These are phyloP conservation scores for Heterochromis multidens DNA, from an alignment of 2,113 vertebrate species.

Conservation along the genomic window DNA sequence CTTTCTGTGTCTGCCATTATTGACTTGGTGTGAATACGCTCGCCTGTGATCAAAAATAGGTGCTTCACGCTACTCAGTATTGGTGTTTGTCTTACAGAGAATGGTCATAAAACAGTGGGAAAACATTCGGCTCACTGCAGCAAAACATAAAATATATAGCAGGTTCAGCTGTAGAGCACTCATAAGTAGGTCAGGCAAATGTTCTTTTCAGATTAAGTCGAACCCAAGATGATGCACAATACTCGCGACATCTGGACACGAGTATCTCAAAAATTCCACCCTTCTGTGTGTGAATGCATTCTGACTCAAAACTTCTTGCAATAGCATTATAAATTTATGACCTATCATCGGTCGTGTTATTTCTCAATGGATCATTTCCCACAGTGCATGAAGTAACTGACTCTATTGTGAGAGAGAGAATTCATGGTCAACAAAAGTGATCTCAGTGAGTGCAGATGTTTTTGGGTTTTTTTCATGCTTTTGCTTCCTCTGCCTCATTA, in stretches of 20 bases:
- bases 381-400: slow-evolving; percentile 6
- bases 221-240: slow-evolving; percentile 45
- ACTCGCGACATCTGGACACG: slow-evolving; percentile 56
- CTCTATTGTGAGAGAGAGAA: background rate
- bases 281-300: slow-evolving; percentile 14
- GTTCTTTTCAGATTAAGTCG: slow-evolving; percentile 45
- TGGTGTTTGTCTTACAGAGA: slow-evolving; percentile 7
- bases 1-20: slow-evolving; percentile 16
- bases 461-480: background rate
- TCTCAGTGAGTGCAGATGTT: background rate
- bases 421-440: background rate
- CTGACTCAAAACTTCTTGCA: slow-evolving; percentile 24
- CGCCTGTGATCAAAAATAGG: background rate
- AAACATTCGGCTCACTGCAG: background rate
- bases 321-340: slow-evolving; percentile 35
- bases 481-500: slow-evolving; percentile 32
- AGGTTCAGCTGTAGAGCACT: slow-evolving; percentile 14
- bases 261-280: slow-evolving; percentile 50
- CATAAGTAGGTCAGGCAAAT: slow-evolving; percentile 65
- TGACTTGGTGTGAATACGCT: background rate
- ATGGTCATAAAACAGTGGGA: slow-evolving; percentile 1
- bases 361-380: slow-evolving; percentile 39
- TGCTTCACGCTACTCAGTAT: background rate
- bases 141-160: slow-evolving; percentile 39
- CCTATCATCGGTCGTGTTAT: slow-evolving; percentile 13